These are phyloP conservation scores for Lycaon pictus DNA, from an alignment of 2,113 vertebrate species.

Conservation along the genomic window DNA sequence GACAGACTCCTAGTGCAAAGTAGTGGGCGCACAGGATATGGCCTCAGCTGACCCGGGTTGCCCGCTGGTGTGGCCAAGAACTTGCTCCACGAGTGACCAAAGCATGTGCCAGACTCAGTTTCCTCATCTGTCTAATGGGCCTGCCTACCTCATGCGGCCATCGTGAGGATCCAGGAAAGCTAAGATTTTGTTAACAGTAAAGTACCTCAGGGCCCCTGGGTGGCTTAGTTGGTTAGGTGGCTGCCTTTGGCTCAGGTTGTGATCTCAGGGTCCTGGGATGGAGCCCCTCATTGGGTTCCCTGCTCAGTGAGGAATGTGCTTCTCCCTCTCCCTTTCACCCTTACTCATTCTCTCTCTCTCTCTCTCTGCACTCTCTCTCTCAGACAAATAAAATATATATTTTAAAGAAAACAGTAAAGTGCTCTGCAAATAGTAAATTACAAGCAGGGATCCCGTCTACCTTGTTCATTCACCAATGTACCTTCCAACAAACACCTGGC, in stretches of 20 bases:
- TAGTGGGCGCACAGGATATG: background rate
- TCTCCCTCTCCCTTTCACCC: too few relatives aligned
- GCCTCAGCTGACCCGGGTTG: background rate
- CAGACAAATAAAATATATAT: too few relatives aligned
- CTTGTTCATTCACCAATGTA: background rate
- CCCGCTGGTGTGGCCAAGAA: background rate
- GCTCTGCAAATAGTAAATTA: background rate
- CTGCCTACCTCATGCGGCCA: background rate
- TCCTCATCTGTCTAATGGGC: background rate
- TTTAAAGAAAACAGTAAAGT: background rate
- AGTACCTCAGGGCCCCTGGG: background rate
- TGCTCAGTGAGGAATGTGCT: too few relatives aligned
- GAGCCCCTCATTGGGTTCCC: too few relatives aligned
- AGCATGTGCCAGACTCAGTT: background rate
- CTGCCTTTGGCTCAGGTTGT: too few relatives aligned
- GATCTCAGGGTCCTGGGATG: too few relatives aligned
- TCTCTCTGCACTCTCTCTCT: too few relatives aligned
- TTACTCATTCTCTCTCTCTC: too few relatives aligned
- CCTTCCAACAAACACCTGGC: background rate
- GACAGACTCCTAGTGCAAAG: background rate
- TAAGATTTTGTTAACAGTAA: background rate
- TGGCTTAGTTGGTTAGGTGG: too few relatives aligned
- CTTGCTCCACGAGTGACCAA: background rate
- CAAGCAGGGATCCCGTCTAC: accelerated
- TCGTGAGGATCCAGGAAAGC: background rate